phyloP scores from a whole-genome alignment of 1,140 invertebrate genomes.

The Tetramorium parvispinum region DNA sequence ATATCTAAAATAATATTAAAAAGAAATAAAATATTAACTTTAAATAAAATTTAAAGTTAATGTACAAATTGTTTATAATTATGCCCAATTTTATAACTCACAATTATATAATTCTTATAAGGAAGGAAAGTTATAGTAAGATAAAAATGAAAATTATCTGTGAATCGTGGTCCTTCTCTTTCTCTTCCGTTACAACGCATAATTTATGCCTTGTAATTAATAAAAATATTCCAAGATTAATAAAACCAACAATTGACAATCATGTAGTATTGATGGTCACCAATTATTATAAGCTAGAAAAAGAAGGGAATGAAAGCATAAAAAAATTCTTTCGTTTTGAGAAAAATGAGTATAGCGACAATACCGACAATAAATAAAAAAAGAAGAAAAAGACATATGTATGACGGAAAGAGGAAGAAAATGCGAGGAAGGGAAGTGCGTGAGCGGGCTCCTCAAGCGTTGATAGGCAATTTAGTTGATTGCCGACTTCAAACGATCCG shows the following conservation, averaged over 20 bases:
- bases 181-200: background rate
- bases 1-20: background rate
- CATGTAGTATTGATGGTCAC: background rate
- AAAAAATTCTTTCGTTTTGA: background rate
- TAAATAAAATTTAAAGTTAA: background rate
- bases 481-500: constrained; percentile 84
- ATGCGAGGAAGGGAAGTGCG: constrained; percentile 63
- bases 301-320: background rate
- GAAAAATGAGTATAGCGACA: constrained; percentile 1
- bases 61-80: background rate
- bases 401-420: constrained; percentile 63
- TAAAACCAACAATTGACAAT: background rate
- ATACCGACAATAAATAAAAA: constrained; percentile 38
- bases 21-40: no score
- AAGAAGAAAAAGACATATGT: constrained; percentile 13
- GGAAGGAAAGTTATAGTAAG: background rate
- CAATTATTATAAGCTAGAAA: background rate
- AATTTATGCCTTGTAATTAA: background rate
- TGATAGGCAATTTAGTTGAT: constrained; percentile 86
- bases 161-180: no score
- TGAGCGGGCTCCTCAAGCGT: constrained; percentile 76
- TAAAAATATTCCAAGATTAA: background rate
- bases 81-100: background rate
- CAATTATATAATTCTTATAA: background rate
- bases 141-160: background rate